These are phyloP conservation scores for Apis cerana DNA, from an alignment of 1,140 invertebrate genomes.

Conservation along the genomic window DNA sequence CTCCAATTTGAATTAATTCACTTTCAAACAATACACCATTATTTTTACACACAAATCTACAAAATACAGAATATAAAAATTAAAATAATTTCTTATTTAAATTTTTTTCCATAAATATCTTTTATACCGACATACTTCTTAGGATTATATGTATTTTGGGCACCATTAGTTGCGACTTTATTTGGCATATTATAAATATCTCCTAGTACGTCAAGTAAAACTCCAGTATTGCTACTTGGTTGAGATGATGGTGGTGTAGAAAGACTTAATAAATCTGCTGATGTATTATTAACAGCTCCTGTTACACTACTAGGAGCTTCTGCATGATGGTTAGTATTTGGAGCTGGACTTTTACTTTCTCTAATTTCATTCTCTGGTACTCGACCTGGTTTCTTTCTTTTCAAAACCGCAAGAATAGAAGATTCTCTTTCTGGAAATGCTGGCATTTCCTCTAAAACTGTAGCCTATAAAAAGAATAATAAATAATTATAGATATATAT, in stretches of 20 bases:
- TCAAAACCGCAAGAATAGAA: conserved; percentile 97
- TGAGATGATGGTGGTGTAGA: conserved; percentile 89
- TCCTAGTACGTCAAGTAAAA: conserved; percentile 95
- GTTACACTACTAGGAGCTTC: conserved; percentile 75
- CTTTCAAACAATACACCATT: conserved; percentile 99
- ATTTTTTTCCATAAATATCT: background rate
- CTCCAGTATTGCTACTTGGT: conserved; percentile 85
- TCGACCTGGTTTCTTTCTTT: conserved; percentile 98
- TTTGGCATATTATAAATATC: conserved; percentile 90
- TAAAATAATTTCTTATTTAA: background rate
- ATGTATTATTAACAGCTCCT: conserved; percentile 81
- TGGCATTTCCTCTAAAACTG: conserved; percentile 99
- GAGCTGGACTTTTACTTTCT: conserved; percentile 90
- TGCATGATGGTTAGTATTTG: conserved; percentile 84
- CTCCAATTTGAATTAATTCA: conserved; percentile 98
- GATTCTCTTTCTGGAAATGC: conserved; percentile 99
- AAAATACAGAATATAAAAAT: conserved; percentile 53
- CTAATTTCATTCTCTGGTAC: conserved; percentile 92
- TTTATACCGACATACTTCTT: conserved; percentile 85
- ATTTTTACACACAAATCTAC: conserved; percentile 97
- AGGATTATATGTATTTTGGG: conserved; percentile 88
- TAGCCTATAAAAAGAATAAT: conserved; percentile 84
- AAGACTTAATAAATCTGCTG: conserved; percentile 92
- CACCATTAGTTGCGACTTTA: conserved; percentile 83
- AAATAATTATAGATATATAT: background rate